Evolutionary conservation across 2,113 vertebrate species (phyloP).

Genomic region (Anser cygnoides): DNA sequence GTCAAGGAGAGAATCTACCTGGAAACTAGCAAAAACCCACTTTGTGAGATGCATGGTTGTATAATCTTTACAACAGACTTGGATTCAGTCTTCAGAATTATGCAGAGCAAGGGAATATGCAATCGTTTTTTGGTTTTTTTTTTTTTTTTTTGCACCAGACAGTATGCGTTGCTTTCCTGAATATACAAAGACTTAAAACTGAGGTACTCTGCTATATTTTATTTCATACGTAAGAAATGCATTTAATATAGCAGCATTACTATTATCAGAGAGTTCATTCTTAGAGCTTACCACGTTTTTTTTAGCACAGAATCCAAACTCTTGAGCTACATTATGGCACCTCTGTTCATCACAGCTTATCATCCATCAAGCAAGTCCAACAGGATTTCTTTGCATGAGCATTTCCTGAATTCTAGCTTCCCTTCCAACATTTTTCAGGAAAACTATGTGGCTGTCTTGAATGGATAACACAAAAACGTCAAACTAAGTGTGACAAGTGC

Average conservation of each 20-base stretch:
- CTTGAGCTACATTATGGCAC: neutral
- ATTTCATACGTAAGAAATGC: neutral
- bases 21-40: neutral
- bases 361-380: neutral
- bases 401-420: conserved; percentile 52
- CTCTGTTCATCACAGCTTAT: neutral
- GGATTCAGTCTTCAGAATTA: neutral
- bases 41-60: rapidly evolving
- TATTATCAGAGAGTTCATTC: neutral
- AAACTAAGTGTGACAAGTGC: neutral
- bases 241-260: neutral
- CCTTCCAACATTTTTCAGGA: conserved; percentile 18
- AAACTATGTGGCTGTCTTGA: conserved; percentile 30
- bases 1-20: neutral
- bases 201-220: neutral
- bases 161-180: neutral
- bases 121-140: neutral
- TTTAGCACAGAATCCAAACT: neutral
- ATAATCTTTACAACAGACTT: neutral
- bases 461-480: conserved; percentile 35
- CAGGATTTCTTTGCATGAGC: neutral
- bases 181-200: neutral
- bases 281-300: neutral
- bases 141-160: neutral
- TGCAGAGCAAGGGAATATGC: neutral